A percentile compares a stretch with the other conserved stretches of the same genome.
Conservation (phyloP, 2,797 vertebrate genomes). For the Rhodeus uyekii region DNA sequence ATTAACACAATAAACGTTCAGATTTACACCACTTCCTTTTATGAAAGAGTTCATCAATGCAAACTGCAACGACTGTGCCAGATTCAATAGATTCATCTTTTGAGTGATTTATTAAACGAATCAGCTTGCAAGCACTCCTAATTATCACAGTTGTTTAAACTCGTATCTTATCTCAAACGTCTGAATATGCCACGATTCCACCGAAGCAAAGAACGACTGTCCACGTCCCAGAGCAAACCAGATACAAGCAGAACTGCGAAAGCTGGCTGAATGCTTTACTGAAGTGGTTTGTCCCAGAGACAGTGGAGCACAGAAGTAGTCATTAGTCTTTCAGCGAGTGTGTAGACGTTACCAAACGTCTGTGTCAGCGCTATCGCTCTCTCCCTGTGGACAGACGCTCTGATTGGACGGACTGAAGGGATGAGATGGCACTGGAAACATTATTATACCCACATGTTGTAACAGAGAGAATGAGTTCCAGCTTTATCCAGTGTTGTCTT, state of each 20-base stretch:
- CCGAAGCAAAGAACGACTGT: not conserved
- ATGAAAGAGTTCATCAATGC: not conserved
- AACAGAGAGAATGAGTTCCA: not conserved
- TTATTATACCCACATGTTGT: not conserved
- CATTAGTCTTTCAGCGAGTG: constrained; percentile 43
- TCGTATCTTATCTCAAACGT: not conserved
- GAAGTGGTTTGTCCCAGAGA: constrained; percentile 10
- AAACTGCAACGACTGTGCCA: not conserved
- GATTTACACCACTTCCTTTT: not conserved
- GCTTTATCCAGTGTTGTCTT: constrained; percentile 6
- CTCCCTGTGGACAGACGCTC: not conserved
- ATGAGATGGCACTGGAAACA: constrained; percentile 3
- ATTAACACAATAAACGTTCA: not conserved
- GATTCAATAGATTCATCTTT: not conserved
- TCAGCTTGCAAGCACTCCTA: too few relatives aligned
- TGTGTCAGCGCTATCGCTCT: constrained; percentile 14
- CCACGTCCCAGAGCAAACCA: not conserved
- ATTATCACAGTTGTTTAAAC: not conserved
- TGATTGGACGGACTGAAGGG: not conserved
- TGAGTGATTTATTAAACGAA: not conserved
- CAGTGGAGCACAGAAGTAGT: constrained; percentile 8
- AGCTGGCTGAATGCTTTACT: constrained; percentile 9
- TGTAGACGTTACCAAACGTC: constrained; percentile 22
- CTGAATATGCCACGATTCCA: not conserved
- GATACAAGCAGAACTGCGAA: not conserved